A percentile compares a stretch with the other conserved stretches of the same genome.
Evolutionary conservation across 92 coral and sea anemone species (phyloP).

Genomic region (Ricordea florida): DNA sequence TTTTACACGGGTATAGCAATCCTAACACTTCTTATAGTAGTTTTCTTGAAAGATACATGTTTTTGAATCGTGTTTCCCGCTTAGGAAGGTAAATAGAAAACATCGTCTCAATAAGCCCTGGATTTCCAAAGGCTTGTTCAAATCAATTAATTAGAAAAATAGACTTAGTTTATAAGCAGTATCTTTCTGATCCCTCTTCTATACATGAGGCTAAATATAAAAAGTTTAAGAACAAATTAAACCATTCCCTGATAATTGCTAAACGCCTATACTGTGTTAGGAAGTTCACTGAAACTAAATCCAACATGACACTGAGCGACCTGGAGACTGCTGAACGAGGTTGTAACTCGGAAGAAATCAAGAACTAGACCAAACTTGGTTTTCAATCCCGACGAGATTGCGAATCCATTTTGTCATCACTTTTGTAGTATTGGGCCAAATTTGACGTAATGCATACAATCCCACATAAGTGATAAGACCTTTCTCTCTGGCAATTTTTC

Average conservation of each 20-base stretch:
- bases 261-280: too few species aligned
- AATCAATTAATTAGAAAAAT: too few species aligned
- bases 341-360: slow-evolving; percentile 19
- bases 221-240: slow-evolving; percentile 20
- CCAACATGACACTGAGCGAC: slow-evolving; percentile 21
- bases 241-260: too few species aligned
- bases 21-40: slow-evolving; percentile 19
- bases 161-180: too few species aligned
- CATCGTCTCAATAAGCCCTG: slow-evolving; percentile 27
- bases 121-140: too few species aligned
- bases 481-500: too few species aligned
- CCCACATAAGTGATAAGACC: not conserved
- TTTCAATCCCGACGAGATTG: too few species aligned
- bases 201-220: slow-evolving; percentile 25
- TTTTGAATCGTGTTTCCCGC: slow-evolving; percentile 46
- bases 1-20: not conserved
- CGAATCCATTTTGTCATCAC: slow-evolving; percentile 41
- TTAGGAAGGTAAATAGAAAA: slow-evolving; percentile 6
- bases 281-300: too few species aligned
- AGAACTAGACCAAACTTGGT: not conserved
- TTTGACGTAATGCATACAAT: slow-evolving; percentile 15
- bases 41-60: slow-evolving; percentile 13
- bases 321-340: slow-evolving; percentile 52
- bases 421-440: slow-evolving; percentile 38
- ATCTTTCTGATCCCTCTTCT: too few species aligned